Conservation (phyloP, 2,888 invertebrate genomes). For the Brenthis ino region DNA sequence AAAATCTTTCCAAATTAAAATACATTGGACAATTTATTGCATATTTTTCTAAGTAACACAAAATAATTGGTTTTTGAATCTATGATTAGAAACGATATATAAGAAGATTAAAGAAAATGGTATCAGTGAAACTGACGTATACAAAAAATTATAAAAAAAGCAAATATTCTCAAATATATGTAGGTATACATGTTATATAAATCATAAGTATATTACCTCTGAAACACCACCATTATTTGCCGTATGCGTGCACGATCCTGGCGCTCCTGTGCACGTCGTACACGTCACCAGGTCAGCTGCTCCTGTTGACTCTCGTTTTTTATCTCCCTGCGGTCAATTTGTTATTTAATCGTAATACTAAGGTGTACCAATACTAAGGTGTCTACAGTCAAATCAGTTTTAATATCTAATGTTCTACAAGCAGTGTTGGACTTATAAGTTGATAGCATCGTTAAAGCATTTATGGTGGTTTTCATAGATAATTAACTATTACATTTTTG, state of each 20-base stretch:
- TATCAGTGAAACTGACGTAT: too few relatives aligned
- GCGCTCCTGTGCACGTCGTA: slow-evolving; percentile 88
- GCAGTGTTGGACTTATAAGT: slow-evolving; percentile 6
- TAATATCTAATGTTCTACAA: slow-evolving; percentile 1
- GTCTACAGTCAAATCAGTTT: neutral
- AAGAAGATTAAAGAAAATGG: too few relatives aligned
- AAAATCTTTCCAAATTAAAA: too few relatives aligned
- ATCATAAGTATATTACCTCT: slow-evolving; percentile 83
- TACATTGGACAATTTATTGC: too few relatives aligned
- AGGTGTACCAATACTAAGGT: too few relatives aligned
- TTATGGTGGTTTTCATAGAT: neutral
- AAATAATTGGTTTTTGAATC: too few relatives aligned
- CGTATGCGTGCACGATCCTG: slow-evolving; percentile 92
- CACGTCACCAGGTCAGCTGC: slow-evolving; percentile 93
- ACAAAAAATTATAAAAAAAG: neutral
- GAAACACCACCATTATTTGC: slow-evolving; percentile 93
- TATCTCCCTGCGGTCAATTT: slow-evolving; percentile 85
- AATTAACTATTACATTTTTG: neutral
- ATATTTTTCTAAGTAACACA: too few relatives aligned
- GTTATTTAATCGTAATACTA: slow-evolving; percentile 6
- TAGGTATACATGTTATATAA: neutral
- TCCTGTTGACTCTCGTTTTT: slow-evolving; percentile 90
- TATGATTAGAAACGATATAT: too few relatives aligned
- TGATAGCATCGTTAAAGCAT: neutral
- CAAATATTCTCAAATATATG: neutral